Evolutionary conservation across 2,888 invertebrate species (phyloP).

Genomic region (Campoletis raptor): DNA sequence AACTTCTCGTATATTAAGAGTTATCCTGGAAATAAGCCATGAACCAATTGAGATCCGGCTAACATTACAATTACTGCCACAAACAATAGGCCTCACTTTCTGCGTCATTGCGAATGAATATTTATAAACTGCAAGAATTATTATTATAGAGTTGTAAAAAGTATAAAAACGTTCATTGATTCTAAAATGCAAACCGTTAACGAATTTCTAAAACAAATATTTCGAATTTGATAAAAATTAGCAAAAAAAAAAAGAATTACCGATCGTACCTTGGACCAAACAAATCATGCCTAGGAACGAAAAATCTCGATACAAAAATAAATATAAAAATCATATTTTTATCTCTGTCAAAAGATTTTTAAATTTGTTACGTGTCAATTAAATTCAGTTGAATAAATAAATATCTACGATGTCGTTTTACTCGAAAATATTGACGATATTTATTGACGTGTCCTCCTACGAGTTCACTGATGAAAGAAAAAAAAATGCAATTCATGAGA

Average conservation of each 20-base stretch:
- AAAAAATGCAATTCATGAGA: background rate
- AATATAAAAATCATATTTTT: background rate
- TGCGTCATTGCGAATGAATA: conserved; percentile 21
- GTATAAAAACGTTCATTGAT: background rate
- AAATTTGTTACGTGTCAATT: background rate
- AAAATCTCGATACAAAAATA: background rate
- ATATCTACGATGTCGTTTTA: background rate
- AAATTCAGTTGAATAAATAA: background rate
- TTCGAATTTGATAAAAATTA: background rate
- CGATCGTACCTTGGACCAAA: background rate
- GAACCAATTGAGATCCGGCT: conserved; percentile 79
- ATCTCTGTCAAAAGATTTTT: background rate
- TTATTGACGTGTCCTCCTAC: conserved; percentile 14
- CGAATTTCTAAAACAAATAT: background rate
- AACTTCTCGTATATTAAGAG: conserved; percentile 78
- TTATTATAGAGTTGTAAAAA: background rate
- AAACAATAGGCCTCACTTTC: conserved; percentile 74
- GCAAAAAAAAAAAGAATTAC: background rate
- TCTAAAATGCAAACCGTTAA: background rate
- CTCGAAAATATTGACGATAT: conserved; percentile 15
- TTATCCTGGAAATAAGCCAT: conserved; percentile 76
- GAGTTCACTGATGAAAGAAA: background rate
- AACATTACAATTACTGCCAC: conserved; percentile 80
- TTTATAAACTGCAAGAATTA: background rate
- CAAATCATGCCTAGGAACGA: background rate